Percentiles rank a stretch among this genome's conserved stretches.
These are phyloP conservation scores for Aphyosemion australe DNA, from an alignment of 2,113 vertebrate genomes.

Conservation along the genomic window DNA sequence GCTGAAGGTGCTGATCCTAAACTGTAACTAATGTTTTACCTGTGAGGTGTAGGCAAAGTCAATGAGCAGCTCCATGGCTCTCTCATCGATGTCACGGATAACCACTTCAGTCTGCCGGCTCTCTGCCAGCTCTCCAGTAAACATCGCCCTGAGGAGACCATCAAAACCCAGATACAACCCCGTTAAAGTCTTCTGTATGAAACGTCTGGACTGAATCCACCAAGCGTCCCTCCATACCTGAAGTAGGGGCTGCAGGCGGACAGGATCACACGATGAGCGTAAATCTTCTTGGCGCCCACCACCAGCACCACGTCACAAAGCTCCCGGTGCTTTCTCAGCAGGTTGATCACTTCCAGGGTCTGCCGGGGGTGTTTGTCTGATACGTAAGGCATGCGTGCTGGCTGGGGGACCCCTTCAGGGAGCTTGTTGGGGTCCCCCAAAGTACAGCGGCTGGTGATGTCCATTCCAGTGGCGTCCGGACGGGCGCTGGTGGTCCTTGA, in stretches of 20 bases:
- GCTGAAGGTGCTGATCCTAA: no score
- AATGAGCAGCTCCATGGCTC: constrained; percentile 98
- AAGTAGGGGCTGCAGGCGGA: constrained; percentile 99
- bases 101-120: constrained; percentile 97
- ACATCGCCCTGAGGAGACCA: constrained; percentile 86
- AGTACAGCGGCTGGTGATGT: constrained; percentile 98
- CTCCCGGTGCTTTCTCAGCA: constrained; percentile 95
- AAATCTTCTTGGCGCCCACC: constrained; percentile 97
- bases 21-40: constrained; percentile 42
- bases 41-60: constrained; percentile 99
- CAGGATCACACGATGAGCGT: constrained; percentile 95
- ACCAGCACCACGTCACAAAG: constrained; percentile 97
- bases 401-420: constrained; percentile 97
- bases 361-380: constrained; percentile 98
- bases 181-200: no score
- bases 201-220: not conserved
- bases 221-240: constrained; percentile 50
- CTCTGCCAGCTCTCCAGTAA: constrained; percentile 96
- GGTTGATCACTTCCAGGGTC: constrained; percentile 97
- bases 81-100: constrained; percentile 96
- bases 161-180: not conserved
- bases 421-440: constrained; percentile 98
- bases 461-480: constrained; percentile 98
- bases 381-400: constrained; percentile 97
- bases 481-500: constrained; percentile 90